Percentiles rank a stretch among this genome's conserved stretches.
Evolutionary conservation across 2,113 vertebrate genomes (phyloP).

Genomic region (Calidris pygmaea): DNA sequence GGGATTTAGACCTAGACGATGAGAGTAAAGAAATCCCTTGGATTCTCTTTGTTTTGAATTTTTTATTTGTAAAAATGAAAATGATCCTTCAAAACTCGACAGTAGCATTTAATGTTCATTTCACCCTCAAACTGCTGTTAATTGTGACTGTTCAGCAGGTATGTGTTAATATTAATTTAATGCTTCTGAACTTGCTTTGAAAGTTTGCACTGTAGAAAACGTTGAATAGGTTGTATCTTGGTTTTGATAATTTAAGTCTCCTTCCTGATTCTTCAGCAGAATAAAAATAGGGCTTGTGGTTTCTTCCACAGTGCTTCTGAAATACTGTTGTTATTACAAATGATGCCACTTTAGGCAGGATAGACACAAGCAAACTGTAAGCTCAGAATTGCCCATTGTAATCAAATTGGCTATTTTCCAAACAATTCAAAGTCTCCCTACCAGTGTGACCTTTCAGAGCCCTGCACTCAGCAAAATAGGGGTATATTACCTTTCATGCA

Average conservation of each 20-base stretch:
- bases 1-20: neutral
- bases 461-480: slow-evolving; percentile 50
- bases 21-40: neutral
- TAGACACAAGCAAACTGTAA: slow-evolving; percentile 41
- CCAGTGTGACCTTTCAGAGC: slow-evolving; percentile 52
- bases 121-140: neutral
- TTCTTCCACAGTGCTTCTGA: neutral
- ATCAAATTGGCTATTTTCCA: slow-evolving; percentile 68
- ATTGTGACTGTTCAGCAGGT: neutral
- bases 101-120: neutral
- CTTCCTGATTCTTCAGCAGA: neutral
- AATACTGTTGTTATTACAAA: slow-evolving; percentile 40
- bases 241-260: neutral
- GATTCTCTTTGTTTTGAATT: neutral
- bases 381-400: slow-evolving; percentile 55
- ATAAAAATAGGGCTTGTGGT: neutral
- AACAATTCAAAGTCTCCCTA: slow-evolving; percentile 50
- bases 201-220: neutral
- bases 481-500: slow-evolving; percentile 44
- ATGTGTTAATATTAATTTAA: neutral
- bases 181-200: neutral
- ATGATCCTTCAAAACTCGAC: neutral
- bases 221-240: neutral
- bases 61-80: neutral
- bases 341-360: slow-evolving; percentile 42